Evolutionary conservation across 2,888 invertebrate species (phyloP).

Genomic region (Parapristionchus giblindavisi): DNA sequence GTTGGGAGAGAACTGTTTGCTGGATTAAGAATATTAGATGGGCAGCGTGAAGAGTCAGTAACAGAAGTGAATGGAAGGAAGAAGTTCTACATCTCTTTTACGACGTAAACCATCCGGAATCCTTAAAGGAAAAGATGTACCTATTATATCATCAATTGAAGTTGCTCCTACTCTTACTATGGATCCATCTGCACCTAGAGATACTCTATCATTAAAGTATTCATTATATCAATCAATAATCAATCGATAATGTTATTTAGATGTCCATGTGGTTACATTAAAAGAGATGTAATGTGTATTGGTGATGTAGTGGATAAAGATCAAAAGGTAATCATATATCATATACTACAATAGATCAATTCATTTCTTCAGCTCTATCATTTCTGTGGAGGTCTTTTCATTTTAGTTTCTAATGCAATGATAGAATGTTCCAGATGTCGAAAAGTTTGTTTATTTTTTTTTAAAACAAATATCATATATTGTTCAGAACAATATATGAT

Average conservation of each 20-base stretch:
- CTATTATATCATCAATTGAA: background rate
- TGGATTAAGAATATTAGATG: too few species aligned
- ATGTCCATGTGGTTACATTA: slow-evolving; percentile 31
- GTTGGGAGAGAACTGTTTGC: too few species aligned
- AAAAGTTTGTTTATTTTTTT: background rate
- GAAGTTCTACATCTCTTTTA: slow-evolving; percentile 1
- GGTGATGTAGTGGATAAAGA: slow-evolving; percentile 30
- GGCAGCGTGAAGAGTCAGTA: too few species aligned
- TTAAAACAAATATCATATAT: too few species aligned
- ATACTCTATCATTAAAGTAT: slow-evolving; percentile 25
- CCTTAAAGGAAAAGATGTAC: slow-evolving; percentile 16
- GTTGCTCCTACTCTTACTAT: slow-evolving; percentile 9
- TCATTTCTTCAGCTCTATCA: slow-evolving; percentile 17
- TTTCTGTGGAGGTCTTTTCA: slow-evolving; percentile 31
- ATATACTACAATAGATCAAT: background rate
- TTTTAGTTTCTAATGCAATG: background rate
- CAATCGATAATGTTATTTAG: background rate
- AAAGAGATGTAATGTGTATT: slow-evolving; percentile 26
- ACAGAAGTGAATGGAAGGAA: too few species aligned
- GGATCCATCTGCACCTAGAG: slow-evolving; percentile 20
- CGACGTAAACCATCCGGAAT: slow-evolving; percentile 11
- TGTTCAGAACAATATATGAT: too few species aligned
- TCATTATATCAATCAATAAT: background rate
- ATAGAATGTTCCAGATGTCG: slow-evolving; percentile 29
- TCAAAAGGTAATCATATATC: background rate